Conservation (phyloP, 2,888 invertebrate species). For the Callinectes sapidus region DNA sequence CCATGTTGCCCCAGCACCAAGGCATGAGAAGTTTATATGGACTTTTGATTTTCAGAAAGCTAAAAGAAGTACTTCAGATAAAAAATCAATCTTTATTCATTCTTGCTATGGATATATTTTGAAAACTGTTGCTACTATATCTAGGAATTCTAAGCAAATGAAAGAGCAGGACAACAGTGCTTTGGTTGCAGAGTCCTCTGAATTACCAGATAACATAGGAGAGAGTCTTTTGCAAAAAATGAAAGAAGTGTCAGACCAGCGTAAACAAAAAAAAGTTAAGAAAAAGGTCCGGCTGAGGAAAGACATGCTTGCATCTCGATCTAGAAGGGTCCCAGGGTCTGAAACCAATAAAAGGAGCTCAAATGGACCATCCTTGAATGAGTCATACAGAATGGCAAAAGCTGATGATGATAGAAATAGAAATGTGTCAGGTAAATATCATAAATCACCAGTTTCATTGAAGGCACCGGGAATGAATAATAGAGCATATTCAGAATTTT, state of each 20-base stretch:
- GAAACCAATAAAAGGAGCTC: constrained; percentile 20
- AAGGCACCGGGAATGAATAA: background rate
- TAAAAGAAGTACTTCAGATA: background rate
- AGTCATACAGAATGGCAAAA: background rate
- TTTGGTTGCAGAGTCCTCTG: background rate
- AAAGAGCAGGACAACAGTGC: background rate
- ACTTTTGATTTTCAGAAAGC: constrained; percentile 48
- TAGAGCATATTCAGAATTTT: background rate
- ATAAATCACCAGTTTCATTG: background rate
- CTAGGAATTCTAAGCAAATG: background rate
- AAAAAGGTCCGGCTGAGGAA: constrained; percentile 34
- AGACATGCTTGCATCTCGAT: background rate
- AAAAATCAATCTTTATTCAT: constrained; percentile 6
- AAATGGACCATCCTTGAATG: background rate
- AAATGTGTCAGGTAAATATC: background rate
- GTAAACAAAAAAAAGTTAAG: constrained; percentile 41
- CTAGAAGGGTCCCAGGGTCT: constrained; percentile 23
- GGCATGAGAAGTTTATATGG: constrained; percentile 44
- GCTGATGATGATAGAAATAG: background rate
- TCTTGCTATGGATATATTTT: constrained; percentile 44
- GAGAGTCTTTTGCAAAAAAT: constrained; percentile 45
- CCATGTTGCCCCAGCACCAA: constrained; percentile 1
- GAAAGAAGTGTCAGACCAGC: constrained; percentile 39
- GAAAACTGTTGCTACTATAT: constrained; percentile 26
- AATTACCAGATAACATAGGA: constrained; percentile 46